Conservation (phyloP, 1,140 invertebrate genomes). For the Trichoplusia ni region DNA sequence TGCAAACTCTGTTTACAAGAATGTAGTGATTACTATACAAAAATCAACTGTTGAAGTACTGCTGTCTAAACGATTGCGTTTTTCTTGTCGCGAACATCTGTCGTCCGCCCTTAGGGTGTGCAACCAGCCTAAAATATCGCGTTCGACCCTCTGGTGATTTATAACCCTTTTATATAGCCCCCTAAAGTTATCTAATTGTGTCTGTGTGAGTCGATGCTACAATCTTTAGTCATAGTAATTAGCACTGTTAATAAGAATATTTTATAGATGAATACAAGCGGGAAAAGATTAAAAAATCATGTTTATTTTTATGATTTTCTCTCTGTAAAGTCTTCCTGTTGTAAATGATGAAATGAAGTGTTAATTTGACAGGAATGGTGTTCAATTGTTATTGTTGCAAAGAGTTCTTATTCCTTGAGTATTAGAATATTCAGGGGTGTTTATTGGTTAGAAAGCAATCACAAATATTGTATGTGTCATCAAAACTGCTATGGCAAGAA, state of each 20-base stretch:
- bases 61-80: not conserved
- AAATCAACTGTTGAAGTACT: not conserved
- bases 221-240: slow-evolving; percentile 66
- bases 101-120: slow-evolving; percentile 26
- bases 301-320: slow-evolving; percentile 10
- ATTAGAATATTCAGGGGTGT: too few species aligned
- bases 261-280: slow-evolving; percentile 24
- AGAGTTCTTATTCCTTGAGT: too few species aligned
- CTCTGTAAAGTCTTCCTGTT: not conserved
- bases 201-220: slow-evolving; percentile 55
- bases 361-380: too few species aligned
- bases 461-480: too few species aligned
- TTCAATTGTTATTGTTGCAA: too few species aligned
- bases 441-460: too few species aligned
- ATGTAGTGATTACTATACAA: too few species aligned
- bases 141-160: slow-evolving; percentile 73
- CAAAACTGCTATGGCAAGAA: too few species aligned
- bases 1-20: too few species aligned
- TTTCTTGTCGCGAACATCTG: not conserved
- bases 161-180: slow-evolving; percentile 70
- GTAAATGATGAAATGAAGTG: not conserved
- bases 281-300: not conserved
- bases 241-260: slow-evolving; percentile 63
- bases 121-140: slow-evolving; percentile 45
- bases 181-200: slow-evolving; percentile 76